phyloP scores from a whole-genome alignment of 2,113 vertebrate species.

The Macheiramphus alcinus region DNA sequence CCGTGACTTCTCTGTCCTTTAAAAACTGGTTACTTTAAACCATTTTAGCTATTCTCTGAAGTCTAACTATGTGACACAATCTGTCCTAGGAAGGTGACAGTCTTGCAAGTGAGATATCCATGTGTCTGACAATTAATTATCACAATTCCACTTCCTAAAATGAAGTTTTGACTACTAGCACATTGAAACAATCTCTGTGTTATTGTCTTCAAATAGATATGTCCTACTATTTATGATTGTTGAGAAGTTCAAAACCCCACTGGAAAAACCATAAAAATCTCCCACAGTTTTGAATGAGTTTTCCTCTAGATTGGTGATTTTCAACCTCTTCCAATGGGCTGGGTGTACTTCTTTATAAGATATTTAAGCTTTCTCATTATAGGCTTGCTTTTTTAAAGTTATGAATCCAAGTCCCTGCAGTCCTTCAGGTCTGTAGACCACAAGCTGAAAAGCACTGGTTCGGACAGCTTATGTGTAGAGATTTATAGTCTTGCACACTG shows the following conservation, averaged over 20 bases:
- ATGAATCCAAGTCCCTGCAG: fast-evolving
- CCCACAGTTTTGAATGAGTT: neutral
- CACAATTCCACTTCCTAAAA: neutral
- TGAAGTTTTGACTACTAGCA: neutral
- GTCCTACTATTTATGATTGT: neutral
- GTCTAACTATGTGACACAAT: fast-evolving
- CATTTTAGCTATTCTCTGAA: neutral
- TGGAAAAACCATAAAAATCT: neutral
- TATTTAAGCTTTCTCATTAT: neutral
- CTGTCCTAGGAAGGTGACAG: neutral
- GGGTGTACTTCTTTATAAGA: neutral
- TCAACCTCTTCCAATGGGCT: neutral
- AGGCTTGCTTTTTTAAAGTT: neutral
- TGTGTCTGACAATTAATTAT: neutral
- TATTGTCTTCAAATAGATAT: neutral
- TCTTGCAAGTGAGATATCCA: neutral
- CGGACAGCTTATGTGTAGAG: neutral
- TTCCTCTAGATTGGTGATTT: neutral
- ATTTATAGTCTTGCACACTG: neutral
- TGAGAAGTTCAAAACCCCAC: neutral
- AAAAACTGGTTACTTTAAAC: neutral
- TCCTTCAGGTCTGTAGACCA: neutral
- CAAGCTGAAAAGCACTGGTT: neutral
- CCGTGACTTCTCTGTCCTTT: neutral
- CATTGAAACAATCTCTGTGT: neutral